Conservation (phyloP, 2,797 vertebrate species). For the Erpetoichthys calabaricus region DNA sequence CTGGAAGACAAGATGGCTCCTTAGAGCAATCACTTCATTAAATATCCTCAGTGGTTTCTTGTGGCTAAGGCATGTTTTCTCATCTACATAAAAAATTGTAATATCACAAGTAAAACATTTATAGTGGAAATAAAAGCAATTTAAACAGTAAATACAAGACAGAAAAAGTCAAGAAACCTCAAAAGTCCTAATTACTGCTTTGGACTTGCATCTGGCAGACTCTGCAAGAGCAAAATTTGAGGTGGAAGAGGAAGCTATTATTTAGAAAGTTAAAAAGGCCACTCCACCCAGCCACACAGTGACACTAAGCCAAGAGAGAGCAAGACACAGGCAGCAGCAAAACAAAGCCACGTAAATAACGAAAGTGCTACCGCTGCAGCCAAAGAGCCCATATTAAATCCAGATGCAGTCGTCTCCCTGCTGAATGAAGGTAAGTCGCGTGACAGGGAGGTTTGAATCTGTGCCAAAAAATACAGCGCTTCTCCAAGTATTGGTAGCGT, state of each 20-base stretch:
- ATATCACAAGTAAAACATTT: too few species aligned
- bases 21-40: too few species aligned
- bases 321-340: conserved; percentile 17
- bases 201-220: background rate
- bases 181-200: too few species aligned
- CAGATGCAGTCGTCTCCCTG: background rate
- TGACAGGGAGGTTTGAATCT: conserved; percentile 14
- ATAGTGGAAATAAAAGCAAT: too few species aligned
- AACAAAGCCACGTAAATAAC: background rate
- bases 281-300: conserved; percentile 8
- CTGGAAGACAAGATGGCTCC: too few species aligned
- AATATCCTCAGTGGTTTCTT: too few species aligned
- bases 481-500: conserved; percentile 17
- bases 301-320: conserved; percentile 9
- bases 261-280: conserved; percentile 19
- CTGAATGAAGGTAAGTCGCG: conserved; percentile 2
- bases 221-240: background rate
- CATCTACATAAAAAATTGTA: too few species aligned
- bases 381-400: background rate
- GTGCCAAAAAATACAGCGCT: conserved; percentile 26
- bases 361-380: conserved; percentile 1
- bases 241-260: conserved; percentile 18
- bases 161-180: too few species aligned
- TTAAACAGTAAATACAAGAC: too few species aligned
- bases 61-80: too few species aligned